Conservation (phyloP, 2,888 invertebrate species). For the Agrenia bidenticulata region DNA sequence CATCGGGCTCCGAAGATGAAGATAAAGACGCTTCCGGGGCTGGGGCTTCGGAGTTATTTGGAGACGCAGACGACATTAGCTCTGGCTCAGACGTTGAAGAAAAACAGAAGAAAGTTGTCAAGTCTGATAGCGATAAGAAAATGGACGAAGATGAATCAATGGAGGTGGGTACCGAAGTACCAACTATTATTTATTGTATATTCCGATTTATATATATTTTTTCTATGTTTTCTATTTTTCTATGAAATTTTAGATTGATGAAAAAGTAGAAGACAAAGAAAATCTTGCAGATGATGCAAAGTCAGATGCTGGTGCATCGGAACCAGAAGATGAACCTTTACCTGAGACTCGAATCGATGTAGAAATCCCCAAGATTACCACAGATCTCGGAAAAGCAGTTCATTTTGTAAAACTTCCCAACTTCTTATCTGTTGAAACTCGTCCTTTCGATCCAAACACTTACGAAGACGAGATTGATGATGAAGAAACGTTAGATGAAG, state of each 20-base stretch:
- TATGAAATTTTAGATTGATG: neutral
- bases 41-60: conserved; percentile 82
- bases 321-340: conserved; percentile 67
- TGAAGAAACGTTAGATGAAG: conserved; percentile 95
- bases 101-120: conserved; percentile 54
- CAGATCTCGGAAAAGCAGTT: conserved; percentile 86
- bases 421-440: conserved; percentile 94
- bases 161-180: no score
- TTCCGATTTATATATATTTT: conserved; percentile 7
- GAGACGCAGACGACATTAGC: conserved; percentile 90
- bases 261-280: conserved; percentile 51
- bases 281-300: conserved; percentile 56
- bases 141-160: conserved; percentile 25
- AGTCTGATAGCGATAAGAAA: conserved; percentile 42
- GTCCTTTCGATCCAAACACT: conserved; percentile 90
- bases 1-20: conserved; percentile 52
- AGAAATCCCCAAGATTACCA: conserved; percentile 92
- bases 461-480: conserved; percentile 99
- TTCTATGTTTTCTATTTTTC: neutral
- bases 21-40: conserved; percentile 57
- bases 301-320: conserved; percentile 54
- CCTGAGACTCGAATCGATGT: conserved; percentile 95
- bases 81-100: conserved; percentile 64
- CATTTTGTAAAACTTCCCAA: conserved; percentile 97
- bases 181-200: no score